phyloP scores from a whole-genome alignment of 2,113 vertebrate species.

The Mustelus asterias region DNA sequence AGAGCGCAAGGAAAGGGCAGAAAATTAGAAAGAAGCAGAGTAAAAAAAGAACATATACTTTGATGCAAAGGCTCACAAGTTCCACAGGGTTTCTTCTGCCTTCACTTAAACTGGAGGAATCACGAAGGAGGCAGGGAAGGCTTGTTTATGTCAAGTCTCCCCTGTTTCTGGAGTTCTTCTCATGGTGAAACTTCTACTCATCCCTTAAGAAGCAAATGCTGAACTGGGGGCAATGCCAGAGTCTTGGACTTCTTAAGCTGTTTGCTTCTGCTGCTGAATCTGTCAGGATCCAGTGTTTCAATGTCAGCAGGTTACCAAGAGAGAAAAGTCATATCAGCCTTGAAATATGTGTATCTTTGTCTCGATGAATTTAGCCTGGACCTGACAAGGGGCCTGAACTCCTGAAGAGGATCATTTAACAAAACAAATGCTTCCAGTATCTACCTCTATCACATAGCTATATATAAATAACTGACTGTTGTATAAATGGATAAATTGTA shows the following conservation, averaged over 20 bases:
- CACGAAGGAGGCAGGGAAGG: background rate
- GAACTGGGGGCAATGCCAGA: background rate
- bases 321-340: background rate
- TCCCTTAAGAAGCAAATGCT: background rate
- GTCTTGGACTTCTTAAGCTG: background rate
- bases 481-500: background rate
- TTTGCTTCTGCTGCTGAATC: background rate
- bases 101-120: background rate
- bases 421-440: background rate
- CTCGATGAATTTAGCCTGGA: background rate
- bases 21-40: background rate
- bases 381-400: background rate
- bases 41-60: background rate
- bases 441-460: background rate
- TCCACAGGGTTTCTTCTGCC: background rate
- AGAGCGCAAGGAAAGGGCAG: background rate
- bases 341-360: background rate
- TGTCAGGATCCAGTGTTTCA: background rate
- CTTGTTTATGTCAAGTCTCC: background rate
- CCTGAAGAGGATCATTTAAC: background rate
- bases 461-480: background rate
- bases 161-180: background rate
- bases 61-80: background rate
- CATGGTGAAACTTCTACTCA: background rate
- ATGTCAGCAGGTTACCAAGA: background rate